Evolutionary conservation across 2,888 invertebrate species (phyloP).

Genomic region (Chouioia cunea): DNA sequence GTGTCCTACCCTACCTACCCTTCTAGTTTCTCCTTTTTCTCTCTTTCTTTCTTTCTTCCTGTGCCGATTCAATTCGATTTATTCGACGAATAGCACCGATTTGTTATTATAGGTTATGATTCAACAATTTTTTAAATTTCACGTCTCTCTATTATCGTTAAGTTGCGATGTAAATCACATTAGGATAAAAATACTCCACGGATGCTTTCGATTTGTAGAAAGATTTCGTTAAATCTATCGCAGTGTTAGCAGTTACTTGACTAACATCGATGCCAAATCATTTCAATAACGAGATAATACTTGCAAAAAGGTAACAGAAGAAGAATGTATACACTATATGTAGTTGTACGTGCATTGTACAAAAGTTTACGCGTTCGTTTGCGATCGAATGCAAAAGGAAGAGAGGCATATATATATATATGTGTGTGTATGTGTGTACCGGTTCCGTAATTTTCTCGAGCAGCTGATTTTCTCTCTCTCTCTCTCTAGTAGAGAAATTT

Average conservation of each 20-base stretch:
- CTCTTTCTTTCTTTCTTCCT: no score
- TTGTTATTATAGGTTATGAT: no score
- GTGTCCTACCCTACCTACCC: no score
- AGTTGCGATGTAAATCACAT: background rate
- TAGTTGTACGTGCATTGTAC: no score
- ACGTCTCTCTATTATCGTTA: constrained; percentile 1
- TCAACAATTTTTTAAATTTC: no score
- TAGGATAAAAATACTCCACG: background rate
- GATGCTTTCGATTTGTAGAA: constrained; percentile 15
- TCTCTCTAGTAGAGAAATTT: constrained; percentile 19
- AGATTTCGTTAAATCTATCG: no score
- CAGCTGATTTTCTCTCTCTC: background rate
- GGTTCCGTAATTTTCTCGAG: constrained; percentile 32
- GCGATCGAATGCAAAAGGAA: background rate
- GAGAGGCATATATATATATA: background rate
- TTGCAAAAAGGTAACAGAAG: background rate
- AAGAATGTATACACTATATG: background rate
- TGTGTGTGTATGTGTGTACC: no score
- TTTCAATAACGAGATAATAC: constrained; percentile 4
- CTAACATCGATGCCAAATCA: background rate
- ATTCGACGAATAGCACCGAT: no score
- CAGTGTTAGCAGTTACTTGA: constrained; percentile 14
- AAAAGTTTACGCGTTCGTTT: no score
- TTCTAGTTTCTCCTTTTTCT: no score
- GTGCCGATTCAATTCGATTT: no score